Conservation (phyloP, 2,113 vertebrate genomes). For the Genyomyrus donnyi region DNA sequence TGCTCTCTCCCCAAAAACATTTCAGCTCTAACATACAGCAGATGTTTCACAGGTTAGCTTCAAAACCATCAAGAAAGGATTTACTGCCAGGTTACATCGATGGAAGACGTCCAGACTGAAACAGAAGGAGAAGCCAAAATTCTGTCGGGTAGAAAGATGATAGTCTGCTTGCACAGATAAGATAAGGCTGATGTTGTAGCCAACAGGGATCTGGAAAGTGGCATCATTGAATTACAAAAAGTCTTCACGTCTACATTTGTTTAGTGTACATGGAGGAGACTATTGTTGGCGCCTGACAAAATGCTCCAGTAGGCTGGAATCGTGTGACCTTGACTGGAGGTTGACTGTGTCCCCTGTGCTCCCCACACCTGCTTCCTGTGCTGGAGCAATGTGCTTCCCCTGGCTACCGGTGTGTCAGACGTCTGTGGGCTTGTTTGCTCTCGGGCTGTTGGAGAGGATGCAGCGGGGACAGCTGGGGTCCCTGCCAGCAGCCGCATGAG, state of each 20-base stretch:
- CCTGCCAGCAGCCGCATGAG: not conserved
- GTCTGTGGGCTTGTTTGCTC: not conserved
- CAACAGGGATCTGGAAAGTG: not conserved
- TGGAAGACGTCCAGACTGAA: not conserved
- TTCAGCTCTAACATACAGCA: not conserved
- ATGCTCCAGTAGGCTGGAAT: not conserved
- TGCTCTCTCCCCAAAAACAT: not conserved
- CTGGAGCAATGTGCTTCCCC: not conserved
- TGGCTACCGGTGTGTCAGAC: not conserved
- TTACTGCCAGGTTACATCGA: not conserved
- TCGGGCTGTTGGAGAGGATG: not conserved
- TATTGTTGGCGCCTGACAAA: not conserved
- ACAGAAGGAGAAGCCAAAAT: not conserved
- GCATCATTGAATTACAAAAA: not conserved
- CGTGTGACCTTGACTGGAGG: not conserved
- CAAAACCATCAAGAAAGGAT: not conserved
- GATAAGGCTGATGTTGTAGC: not conserved
- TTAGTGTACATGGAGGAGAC: not conserved
- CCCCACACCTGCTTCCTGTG: not conserved
- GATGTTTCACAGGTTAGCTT: not conserved
- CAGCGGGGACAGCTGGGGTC: not conserved
- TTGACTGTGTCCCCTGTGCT: not conserved
- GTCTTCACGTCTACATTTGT: not conserved
- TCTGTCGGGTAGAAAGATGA: not conserved
- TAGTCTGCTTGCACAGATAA: not conserved